phyloP scores from a whole-genome alignment of 2,888 invertebrate species.

The Tenthredo scrophulariae region DNA sequence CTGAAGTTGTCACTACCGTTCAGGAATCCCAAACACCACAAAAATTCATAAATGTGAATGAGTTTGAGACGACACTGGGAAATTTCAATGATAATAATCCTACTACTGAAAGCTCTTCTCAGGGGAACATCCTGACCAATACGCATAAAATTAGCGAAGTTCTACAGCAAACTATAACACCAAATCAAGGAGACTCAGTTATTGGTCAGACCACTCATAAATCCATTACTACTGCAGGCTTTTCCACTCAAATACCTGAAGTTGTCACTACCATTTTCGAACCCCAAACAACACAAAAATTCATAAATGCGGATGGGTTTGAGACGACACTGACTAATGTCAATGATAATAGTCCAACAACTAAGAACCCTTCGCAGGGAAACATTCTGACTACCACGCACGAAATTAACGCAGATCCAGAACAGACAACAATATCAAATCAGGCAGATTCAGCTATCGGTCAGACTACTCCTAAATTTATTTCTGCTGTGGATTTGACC shows the following conservation, averaged over 20 bases:
- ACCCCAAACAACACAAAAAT: conserved; percentile 10
- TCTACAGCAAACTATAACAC: not conserved
- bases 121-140: not conserved
- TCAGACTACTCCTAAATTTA: not conserved
- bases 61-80: not conserved
- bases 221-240: not conserved
- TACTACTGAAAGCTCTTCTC: not conserved
- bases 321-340: not conserved
- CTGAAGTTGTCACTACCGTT: conserved; percentile 5
- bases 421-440: not conserved
- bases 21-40: not conserved
- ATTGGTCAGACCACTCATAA: not conserved
- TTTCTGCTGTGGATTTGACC: not conserved
- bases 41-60: not conserved
- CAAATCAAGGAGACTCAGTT: not conserved
- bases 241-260: not conserved
- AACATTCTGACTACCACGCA: not conserved
- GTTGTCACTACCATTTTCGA: not conserved
- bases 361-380: not conserved
- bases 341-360: conserved; percentile 2
- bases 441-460: not conserved
- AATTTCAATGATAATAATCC: not conserved
- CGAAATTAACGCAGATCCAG: not conserved
- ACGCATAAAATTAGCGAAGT: not conserved
- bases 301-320: not conserved